phyloP scores from a whole-genome alignment of 1,140 invertebrate genomes.

The Drosophila ananassae region DNA sequence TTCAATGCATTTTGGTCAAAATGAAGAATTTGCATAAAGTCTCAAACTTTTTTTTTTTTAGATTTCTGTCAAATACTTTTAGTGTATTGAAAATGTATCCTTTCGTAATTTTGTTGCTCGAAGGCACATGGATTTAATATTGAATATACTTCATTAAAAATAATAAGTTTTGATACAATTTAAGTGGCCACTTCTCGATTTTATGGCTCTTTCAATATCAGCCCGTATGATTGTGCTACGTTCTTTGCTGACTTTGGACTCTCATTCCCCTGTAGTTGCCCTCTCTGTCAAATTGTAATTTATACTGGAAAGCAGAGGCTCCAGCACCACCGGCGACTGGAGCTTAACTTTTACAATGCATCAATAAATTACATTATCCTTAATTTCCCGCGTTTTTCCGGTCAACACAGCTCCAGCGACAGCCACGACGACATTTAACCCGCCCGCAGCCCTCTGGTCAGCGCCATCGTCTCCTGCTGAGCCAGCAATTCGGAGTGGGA shows the following conservation, averaged over 20 bases:
- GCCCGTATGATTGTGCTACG: slow-evolving; percentile 32
- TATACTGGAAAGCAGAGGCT: slow-evolving; percentile 57
- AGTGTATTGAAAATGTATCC: too few species aligned
- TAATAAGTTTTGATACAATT: slow-evolving; percentile 18
- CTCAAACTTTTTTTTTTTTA: too few species aligned
- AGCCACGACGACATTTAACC: slow-evolving; percentile 60
- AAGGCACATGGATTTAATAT: not conserved
- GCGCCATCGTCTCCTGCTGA: slow-evolving; percentile 49
- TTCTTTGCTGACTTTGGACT: slow-evolving; percentile 1
- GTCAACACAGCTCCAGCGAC: slow-evolving; percentile 59
- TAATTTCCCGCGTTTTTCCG: slow-evolving; percentile 79
- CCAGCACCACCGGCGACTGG: slow-evolving; percentile 40
- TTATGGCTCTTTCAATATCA: slow-evolving; percentile 55
- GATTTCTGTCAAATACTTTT: too few species aligned
- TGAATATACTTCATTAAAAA: not conserved
- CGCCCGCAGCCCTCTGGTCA: slow-evolving; percentile 55
- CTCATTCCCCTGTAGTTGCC: slow-evolving; percentile 1
- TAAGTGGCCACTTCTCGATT: slow-evolving; percentile 60
- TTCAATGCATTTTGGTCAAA: not conserved
- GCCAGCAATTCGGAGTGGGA: slow-evolving; percentile 43
- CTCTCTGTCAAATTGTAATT: slow-evolving; percentile 71
- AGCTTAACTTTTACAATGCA: slow-evolving; percentile 80
- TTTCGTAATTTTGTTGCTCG: not conserved
- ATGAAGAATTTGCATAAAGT: not conserved
- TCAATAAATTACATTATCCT: slow-evolving; percentile 81